Percentiles rank a stretch among this genome's conserved stretches.
Conservation (phyloP, 2,888 invertebrate species). For the Perdita meconis region DNA sequence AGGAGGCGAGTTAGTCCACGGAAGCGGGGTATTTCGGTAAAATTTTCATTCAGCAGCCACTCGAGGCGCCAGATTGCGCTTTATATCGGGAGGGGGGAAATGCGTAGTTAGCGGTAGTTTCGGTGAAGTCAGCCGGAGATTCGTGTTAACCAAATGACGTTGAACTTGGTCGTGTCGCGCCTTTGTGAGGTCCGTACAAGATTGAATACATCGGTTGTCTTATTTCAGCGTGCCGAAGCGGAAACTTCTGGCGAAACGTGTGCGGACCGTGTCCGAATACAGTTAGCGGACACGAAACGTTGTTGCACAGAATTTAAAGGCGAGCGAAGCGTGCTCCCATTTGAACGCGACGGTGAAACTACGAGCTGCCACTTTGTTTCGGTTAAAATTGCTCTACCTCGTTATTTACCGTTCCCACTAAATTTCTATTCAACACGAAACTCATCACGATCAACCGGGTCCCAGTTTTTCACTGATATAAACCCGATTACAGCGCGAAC, state of each 20-base stretch:
- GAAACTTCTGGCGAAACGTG: constrained; percentile 1
- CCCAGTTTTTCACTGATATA: not conserved
- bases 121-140: not conserved
- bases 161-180: constrained; percentile 10
- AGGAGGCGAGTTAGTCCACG: not conserved
- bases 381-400: not conserved
- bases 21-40: constrained; percentile 2
- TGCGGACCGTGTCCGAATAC: not conserved
- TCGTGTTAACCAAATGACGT: constrained; percentile 7
- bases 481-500: not conserved
- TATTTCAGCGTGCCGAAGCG: constrained; percentile 6
- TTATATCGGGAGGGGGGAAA: not conserved
- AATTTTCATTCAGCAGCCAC: constrained; percentile 16
- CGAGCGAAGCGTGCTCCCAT: constrained; percentile 2
- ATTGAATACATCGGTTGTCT: constrained; percentile 4
- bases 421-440: not conserved
- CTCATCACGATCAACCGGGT: no score
- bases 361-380: not conserved
- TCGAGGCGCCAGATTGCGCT: not conserved
- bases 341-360: constrained; percentile 5
- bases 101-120: constrained; percentile 15
- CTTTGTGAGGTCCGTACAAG: not conserved
- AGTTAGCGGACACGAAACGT: not conserved
- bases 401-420: not conserved
- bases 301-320: constrained; percentile 6